A percentile compares a stretch with the other conserved stretches of the same genome.
phyloP scores from a whole-genome alignment of 2,888 invertebrate species.

The Agriotes lineatus region DNA sequence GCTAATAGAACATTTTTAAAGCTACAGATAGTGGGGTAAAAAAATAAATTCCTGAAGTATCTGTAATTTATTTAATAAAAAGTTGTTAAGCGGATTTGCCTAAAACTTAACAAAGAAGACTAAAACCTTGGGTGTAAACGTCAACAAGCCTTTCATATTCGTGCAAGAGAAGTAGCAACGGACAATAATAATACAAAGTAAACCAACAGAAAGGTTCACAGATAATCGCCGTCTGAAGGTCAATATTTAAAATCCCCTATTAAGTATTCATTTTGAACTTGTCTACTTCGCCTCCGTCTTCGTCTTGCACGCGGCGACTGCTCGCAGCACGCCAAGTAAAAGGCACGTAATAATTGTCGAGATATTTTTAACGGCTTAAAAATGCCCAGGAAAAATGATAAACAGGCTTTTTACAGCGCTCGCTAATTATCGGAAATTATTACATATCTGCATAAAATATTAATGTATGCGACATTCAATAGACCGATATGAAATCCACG shows the following conservation, averaged over 20 bases:
- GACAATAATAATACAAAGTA: slow-evolving; percentile 20
- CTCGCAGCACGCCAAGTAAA: slow-evolving; percentile 16
- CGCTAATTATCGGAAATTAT: slow-evolving; percentile 21
- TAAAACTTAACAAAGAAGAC: neutral
- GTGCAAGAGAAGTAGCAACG: slow-evolving; percentile 20
- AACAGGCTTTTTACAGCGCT: neutral
- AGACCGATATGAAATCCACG: too few relatives aligned
- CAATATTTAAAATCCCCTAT: slow-evolving; percentile 33
- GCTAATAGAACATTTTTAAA: too few relatives aligned
- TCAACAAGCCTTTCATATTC: slow-evolving; percentile 15
- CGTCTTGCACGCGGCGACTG: neutral
- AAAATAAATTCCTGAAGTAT: too few relatives aligned
- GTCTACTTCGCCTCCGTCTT: slow-evolving; percentile 21
- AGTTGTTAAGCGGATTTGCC: too few relatives aligned
- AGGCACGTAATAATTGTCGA: slow-evolving; percentile 12
- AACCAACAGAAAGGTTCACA: slow-evolving; percentile 30
- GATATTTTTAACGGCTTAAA: slow-evolving; percentile 4
- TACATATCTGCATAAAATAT: slow-evolving; percentile 16
- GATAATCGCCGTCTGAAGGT: slow-evolving; percentile 37
- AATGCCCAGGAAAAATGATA: neutral
- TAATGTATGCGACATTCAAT: neutral
- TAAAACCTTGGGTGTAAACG: slow-evolving; percentile 11
- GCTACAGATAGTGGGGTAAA: too few relatives aligned
- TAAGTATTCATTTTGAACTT: slow-evolving; percentile 34
- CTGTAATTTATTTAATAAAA: too few relatives aligned